phyloP scores from a whole-genome alignment of 2,888 invertebrate species.

The Lepidonotus clava region DNA sequence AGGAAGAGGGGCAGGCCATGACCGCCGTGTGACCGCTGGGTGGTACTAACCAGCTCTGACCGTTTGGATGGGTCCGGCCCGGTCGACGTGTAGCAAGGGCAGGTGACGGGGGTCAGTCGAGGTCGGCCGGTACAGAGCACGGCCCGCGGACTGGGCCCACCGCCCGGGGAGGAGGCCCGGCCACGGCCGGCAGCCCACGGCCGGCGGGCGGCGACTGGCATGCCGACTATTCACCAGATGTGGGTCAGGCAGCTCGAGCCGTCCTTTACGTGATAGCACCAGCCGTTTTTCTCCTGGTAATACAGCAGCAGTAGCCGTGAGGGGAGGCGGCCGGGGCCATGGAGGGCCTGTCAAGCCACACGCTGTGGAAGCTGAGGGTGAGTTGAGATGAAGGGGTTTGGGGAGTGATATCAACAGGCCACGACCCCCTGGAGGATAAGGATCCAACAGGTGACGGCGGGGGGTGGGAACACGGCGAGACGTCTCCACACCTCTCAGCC shows the following conservation, averaged over 20 bases:
- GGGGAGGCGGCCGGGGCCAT: neutral
- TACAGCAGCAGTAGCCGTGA: neutral
- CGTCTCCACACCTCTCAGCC: neutral
- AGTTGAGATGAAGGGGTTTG: neutral
- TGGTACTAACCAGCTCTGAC: no score
- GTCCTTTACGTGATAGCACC: no score
- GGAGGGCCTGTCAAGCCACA: constrained; percentile 1
- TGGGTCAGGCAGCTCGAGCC: neutral
- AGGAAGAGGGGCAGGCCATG: no score
- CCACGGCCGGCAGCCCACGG: neutral
- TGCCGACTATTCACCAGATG: neutral
- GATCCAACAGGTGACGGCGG: neutral
- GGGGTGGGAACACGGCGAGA: neutral
- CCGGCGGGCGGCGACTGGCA: neutral
- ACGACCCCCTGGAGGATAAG: neutral
- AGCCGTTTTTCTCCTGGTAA: no score
- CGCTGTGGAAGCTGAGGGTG: constrained; percentile 21
- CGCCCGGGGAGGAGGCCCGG: neutral
- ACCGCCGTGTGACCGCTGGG: no score
- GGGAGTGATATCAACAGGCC: neutral
- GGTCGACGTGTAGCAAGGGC: no score
- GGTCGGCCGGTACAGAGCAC: no score
- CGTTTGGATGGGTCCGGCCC: no score
- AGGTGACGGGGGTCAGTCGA: no score
- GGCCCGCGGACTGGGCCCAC: no score